phyloP scores from a whole-genome alignment of 2,797 vertebrate genomes.

The Clarias fuscus region DNA sequence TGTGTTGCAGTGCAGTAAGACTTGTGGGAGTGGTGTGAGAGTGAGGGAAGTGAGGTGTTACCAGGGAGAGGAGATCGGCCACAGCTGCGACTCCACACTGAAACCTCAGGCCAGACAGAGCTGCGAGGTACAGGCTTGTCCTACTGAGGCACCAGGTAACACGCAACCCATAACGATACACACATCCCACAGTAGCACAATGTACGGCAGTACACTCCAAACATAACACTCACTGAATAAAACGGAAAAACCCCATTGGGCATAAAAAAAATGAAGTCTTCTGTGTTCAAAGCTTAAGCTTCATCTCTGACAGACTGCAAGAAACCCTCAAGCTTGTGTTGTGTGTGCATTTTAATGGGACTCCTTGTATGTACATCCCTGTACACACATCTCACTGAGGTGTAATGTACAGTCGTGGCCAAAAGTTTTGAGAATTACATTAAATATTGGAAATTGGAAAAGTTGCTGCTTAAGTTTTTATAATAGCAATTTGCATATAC shows the following conservation, averaged over 20 bases:
- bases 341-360: too few relatives aligned
- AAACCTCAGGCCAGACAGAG: constrained; percentile 78
- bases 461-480: too few relatives aligned
- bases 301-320: too few relatives aligned
- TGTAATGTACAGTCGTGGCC: too few relatives aligned
- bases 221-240: not conserved
- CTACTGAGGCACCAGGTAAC: constrained; percentile 77
- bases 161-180: not conserved
- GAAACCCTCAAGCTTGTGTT: too few relatives aligned
- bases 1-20: constrained; percentile 82
- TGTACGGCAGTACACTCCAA: not conserved
- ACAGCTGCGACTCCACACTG: constrained; percentile 76
- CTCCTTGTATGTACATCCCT: not conserved
- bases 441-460: too few relatives aligned
- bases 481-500: too few relatives aligned
- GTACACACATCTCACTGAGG: not conserved
- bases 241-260: too few relatives aligned
- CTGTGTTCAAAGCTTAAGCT: too few relatives aligned
- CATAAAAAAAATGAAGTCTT: too few relatives aligned
- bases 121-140: constrained; percentile 77
- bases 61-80: constrained; percentile 79
- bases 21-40: constrained; percentile 78
- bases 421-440: too few relatives aligned
- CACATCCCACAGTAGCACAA: not conserved
- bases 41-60: constrained; percentile 85